These are phyloP conservation scores for Eilema sororculum DNA, from an alignment of 2,888 invertebrate species.

Conservation along the genomic window DNA sequence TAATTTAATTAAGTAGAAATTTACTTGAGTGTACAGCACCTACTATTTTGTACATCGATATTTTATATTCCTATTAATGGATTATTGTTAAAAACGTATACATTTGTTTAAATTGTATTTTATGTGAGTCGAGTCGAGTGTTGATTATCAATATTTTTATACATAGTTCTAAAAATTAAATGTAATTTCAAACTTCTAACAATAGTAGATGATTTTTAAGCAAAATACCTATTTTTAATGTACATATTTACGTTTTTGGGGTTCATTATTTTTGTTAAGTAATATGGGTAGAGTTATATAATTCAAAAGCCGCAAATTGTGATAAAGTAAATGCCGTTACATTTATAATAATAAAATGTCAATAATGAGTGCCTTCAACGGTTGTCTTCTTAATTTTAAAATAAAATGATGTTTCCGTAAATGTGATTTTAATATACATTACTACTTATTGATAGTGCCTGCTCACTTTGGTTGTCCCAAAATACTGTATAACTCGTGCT, in stretches of 20 bases:
- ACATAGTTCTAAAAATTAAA: neutral
- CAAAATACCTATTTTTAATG: neutral
- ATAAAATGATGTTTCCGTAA: slow-evolving; percentile 40
- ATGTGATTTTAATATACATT: neutral
- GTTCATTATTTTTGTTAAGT: slow-evolving; percentile 3
- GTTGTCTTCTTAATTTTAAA: slow-evolving; percentile 31
- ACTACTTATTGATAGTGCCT: no score
- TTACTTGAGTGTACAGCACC: slow-evolving; percentile 5
- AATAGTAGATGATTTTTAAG: neutral
- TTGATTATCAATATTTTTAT: slow-evolving; percentile 13
- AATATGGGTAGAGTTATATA: neutral
- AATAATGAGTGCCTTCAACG: slow-evolving; percentile 48
- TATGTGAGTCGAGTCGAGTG: slow-evolving; percentile 1
- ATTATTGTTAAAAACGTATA: slow-evolving; percentile 12
- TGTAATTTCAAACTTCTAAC: neutral
- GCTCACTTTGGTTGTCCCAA: no score
- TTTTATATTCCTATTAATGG: slow-evolving; percentile 2
- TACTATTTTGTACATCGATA: slow-evolving; percentile 6
- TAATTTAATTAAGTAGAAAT: neutral
- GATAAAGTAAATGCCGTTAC: slow-evolving; percentile 18
- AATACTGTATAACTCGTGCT: no score
- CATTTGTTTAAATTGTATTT: slow-evolving; percentile 10
- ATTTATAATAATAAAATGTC: slow-evolving; percentile 31
- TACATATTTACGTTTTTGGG: slow-evolving; percentile 1
- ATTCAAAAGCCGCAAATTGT: slow-evolving; percentile 18